phyloP scores from a whole-genome alignment of 2,113 vertebrate genomes.

The Gymnarchus niloticus region DNA sequence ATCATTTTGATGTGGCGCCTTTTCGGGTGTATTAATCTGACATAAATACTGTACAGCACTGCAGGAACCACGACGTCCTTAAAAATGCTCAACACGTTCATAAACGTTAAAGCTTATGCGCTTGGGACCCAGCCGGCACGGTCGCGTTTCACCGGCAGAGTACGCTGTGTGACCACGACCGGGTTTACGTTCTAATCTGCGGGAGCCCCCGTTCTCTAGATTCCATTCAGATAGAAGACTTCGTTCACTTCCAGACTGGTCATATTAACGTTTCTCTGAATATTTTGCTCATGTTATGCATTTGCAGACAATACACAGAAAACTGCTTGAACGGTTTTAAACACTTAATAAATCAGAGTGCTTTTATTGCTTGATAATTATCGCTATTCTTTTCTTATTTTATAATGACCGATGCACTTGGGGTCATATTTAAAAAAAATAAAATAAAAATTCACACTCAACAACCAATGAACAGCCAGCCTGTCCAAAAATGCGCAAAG shows the following conservation, averaged over 20 bases:
- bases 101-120: not conserved
- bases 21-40: not conserved
- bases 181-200: not conserved
- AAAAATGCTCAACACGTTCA: not conserved
- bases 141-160: slow-evolving; percentile 48
- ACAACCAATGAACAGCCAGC: too few relatives aligned
- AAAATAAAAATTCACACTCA: too few relatives aligned
- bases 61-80: not conserved
- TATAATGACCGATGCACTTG: not conserved
- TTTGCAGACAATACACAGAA: not conserved
- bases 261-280: too few relatives aligned
- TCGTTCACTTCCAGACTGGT: not conserved
- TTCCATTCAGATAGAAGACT: not conserved
- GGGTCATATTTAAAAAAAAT: too few relatives aligned
- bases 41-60: not conserved
- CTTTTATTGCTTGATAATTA: too few relatives aligned
- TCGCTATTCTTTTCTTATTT: not conserved
- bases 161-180: slow-evolving; percentile 48
- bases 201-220: not conserved
- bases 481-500: not conserved
- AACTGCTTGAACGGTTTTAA: not conserved
- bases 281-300: too few relatives aligned
- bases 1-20: not conserved
- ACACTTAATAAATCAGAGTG: too few relatives aligned
- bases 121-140: not conserved